Evolutionary conservation across 2,113 vertebrate species (phyloP).

Genomic region (Piprites chloris): DNA sequence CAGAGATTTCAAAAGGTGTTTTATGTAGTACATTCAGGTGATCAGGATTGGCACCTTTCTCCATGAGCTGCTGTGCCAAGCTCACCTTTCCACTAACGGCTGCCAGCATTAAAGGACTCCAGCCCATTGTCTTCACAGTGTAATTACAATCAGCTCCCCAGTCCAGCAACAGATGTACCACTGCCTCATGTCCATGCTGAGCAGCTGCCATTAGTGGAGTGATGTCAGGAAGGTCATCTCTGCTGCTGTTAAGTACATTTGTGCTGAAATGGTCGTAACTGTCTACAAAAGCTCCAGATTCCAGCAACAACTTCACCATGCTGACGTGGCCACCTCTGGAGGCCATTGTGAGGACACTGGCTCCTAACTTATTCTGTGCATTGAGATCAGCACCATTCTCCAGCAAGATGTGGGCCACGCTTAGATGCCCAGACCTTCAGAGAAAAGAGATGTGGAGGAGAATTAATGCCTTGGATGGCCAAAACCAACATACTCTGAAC

Average conservation of each 20-base stretch:
- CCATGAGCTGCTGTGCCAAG: constrained; percentile 87
- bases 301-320: constrained; percentile 87
- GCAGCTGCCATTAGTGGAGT: constrained; percentile 87
- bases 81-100: constrained; percentile 83
- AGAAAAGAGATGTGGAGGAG: not conserved
- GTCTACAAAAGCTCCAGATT: constrained; percentile 86
- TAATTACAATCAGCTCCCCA: constrained; percentile 90
- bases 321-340: constrained; percentile 87
- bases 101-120: constrained; percentile 92
- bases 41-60: constrained; percentile 89
- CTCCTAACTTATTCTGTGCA: constrained; percentile 90
- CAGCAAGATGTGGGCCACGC: constrained; percentile 86
- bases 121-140: constrained; percentile 81
- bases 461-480: not conserved
- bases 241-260: constrained; percentile 66
- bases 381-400: constrained; percentile 94
- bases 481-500: not conserved
- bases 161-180: constrained; percentile 84
- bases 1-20: constrained; percentile 90
- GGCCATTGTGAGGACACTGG: constrained; percentile 89
- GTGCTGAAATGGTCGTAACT: constrained; percentile 80
- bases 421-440: constrained; percentile 87
- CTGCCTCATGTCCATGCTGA: constrained; percentile 88
- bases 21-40: constrained; percentile 86
- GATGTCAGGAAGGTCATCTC: constrained; percentile 83